A percentile compares a stretch with the other conserved stretches of the same genome.
phyloP scores from a whole-genome alignment of 2,888 invertebrate genomes.

The Drosophila recens region DNA sequence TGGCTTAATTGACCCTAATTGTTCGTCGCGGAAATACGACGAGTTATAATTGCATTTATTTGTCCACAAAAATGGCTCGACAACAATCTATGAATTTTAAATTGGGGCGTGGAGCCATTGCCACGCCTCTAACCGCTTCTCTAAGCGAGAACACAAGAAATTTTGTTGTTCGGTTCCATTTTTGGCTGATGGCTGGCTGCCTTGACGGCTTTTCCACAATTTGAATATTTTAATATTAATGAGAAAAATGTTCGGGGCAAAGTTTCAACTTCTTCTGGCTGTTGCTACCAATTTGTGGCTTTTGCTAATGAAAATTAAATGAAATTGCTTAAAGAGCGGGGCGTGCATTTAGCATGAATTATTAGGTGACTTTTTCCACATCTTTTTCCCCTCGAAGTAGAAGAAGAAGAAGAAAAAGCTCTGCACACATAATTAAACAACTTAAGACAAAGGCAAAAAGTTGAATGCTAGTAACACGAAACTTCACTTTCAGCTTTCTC shows the following conservation, averaged over 20 bases:
- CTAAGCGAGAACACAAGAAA: constrained; percentile 17
- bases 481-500: background rate
- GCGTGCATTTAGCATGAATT: constrained; percentile 66
- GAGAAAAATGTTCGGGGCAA: constrained; percentile 61
- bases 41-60: constrained; percentile 59
- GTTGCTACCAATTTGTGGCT: constrained; percentile 67
- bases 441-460: constrained; percentile 42
- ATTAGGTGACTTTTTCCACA: constrained; percentile 42
- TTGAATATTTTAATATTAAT: constrained; percentile 80
- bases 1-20: constrained; percentile 54
- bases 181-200: constrained; percentile 17
- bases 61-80: constrained; percentile 19
- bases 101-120: constrained; percentile 31
- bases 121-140: constrained; percentile 9
- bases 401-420: constrained; percentile 7
- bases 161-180: constrained; percentile 11
- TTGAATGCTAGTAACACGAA: constrained; percentile 29
- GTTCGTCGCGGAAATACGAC: constrained; percentile 46
- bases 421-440: constrained; percentile 69
- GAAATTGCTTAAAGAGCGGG: constrained; percentile 74
- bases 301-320: constrained; percentile 77
- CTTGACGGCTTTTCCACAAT: constrained; percentile 56
- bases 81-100: constrained; percentile 71
- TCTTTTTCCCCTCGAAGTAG: background rate
- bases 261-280: constrained; percentile 45